Evolutionary conservation across 92 coral and sea anemone genomes (phyloP), one percentile per base, ranked within the genome.

Genomic region (Zoanthus solanderi): DNA sequence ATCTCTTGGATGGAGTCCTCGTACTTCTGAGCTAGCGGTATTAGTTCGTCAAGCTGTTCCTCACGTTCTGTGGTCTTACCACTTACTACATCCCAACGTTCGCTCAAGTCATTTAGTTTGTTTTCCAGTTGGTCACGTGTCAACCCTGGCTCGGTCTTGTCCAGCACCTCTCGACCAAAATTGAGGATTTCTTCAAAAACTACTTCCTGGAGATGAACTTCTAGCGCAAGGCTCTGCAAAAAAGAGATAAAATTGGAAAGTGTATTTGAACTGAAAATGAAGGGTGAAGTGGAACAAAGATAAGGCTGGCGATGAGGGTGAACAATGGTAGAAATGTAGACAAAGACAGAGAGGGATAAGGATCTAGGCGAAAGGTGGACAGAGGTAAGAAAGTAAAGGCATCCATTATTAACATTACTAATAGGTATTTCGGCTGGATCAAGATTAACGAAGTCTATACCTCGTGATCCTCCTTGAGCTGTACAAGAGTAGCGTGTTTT

Each of bases 391-490:
- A 37, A 37, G 42, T 37, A 37, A 4, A 2, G 42, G 42, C 42
- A 37, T 37, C 42, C 42, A 37, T 37, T 4, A 37, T 37, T 37
- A 37, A 37, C 42, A 37, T 37, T 37, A 37, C 42, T 23, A 23
- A 4, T 37, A 37, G 2, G 2, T 37, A 37, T 37, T 37, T 37
- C 3, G 42, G 42, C 42, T 50, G 56, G 56, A 50, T 50, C 56
- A 7, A 11, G 12, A 50, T 50, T 0, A 7, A 1, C 56, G 5
- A 50, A 50, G 31, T 11, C 71, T n/a, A 54, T 91, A 97, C 99
- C 99, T 97, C 95, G 65, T 97, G 99, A 75, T 95, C 97, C 58
- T 91, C 97, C 84, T 97, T 94, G 76, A 93, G 98, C 7, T 87
- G 96, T 30, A 87, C 84, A 31, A 92, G 93, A n/a, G 91, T 89